Percentiles rank a stretch among this genome's conserved stretches.
These are phyloP conservation scores for Mythimna lalbum DNA, from an alignment of 2,888 invertebrate genomes.

Conservation along the genomic window DNA sequence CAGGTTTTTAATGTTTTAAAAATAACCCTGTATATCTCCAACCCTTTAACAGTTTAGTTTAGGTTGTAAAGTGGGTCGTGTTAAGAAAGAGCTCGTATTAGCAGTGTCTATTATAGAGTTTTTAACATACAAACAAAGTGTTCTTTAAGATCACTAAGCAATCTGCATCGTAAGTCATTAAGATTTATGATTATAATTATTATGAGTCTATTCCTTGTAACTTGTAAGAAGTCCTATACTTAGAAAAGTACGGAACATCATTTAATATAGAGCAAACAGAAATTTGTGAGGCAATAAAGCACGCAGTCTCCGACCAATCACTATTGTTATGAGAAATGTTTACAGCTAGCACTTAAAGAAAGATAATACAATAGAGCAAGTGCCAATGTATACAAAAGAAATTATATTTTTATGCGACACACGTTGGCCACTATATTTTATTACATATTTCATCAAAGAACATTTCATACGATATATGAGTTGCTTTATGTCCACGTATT, in stretches of 20 bases:
- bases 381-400: conserved; percentile 23
- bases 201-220: background rate
- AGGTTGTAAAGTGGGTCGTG: too few species aligned
- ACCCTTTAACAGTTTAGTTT: too few species aligned
- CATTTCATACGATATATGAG: conserved; percentile 32
- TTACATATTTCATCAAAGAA: conserved; percentile 41
- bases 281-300: conserved; percentile 2
- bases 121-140: background rate
- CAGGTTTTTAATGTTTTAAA: too few species aligned
- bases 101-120: background rate
- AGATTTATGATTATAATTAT: background rate
- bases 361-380: conserved; percentile 20
- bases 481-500: conserved; percentile 43
- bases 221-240: background rate
- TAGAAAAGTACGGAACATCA: too few species aligned
- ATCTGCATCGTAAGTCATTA: too few species aligned
- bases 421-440: conserved; percentile 30
- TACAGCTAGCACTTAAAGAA: conserved; percentile 20
- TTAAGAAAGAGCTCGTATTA: too few species aligned
- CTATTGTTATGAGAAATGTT: conserved; percentile 18
- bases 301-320: background rate
- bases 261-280: background rate
- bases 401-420: conserved; percentile 46
- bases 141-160: too few species aligned
- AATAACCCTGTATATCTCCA: too few species aligned